Percentiles rank a stretch among this genome's conserved stretches.
Conservation (phyloP, 2,113 vertebrate species). For the Speoplatyrhinus poulsoni region DNA sequence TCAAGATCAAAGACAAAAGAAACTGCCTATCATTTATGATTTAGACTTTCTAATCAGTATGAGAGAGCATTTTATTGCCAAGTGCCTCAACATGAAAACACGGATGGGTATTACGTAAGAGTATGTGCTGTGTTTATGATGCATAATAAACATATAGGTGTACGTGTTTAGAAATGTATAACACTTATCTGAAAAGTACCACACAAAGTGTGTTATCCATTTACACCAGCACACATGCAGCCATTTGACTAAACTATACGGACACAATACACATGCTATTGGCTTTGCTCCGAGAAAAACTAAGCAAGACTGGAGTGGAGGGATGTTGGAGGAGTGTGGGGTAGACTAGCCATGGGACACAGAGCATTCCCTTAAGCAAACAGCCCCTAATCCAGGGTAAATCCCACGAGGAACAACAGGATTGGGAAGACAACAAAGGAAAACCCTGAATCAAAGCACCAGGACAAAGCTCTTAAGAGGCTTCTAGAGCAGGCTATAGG, state of each 20-base stretch:
- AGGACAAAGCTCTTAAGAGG: constrained; percentile 9
- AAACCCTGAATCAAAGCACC: constrained; percentile 32
- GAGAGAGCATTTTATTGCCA: not conserved
- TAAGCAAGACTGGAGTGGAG: not conserved
- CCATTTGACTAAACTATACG: not conserved
- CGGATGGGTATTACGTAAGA: not conserved
- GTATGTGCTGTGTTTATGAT: not conserved
- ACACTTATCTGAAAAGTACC: not conserved
- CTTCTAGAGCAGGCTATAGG: constrained; percentile 20
- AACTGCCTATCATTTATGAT: constrained; percentile 23
- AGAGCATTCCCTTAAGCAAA: constrained; percentile 52
- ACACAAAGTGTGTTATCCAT: not conserved
- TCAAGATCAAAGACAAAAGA: not conserved
- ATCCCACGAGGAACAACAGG: constrained; percentile 52
- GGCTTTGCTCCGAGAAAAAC: too few species aligned
- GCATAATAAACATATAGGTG: not conserved
- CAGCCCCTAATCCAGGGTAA: constrained; percentile 57
- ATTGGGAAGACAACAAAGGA: constrained; percentile 52
- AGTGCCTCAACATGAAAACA: constrained; percentile 6
- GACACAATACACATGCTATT: not conserved
- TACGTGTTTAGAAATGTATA: not conserved
- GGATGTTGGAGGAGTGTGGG: not conserved
- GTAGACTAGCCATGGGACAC: not conserved
- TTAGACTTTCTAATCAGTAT: not conserved
- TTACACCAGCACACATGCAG: not conserved